Evolutionary conservation across 2,888 invertebrate species (phyloP).

Genomic region (Coenonympha arcania): DNA sequence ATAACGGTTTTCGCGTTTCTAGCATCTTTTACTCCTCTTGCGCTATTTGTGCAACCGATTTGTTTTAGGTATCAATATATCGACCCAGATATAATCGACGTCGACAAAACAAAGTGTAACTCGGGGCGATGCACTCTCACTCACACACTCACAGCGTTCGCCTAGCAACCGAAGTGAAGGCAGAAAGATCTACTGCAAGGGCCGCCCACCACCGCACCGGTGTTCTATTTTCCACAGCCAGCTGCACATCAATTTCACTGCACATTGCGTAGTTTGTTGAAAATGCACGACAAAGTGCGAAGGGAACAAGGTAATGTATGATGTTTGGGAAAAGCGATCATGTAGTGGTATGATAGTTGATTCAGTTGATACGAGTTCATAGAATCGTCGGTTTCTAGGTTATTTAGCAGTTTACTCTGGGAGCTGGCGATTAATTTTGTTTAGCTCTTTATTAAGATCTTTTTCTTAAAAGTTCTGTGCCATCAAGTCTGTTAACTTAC

Average conservation of each 20-base stretch:
- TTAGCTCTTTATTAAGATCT: too few relatives aligned
- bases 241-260: slow-evolving; percentile 10
- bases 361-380: slow-evolving; percentile 41
- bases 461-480: too few relatives aligned
- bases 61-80: too few relatives aligned
- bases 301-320: slow-evolving; percentile 31
- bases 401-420: slow-evolving; percentile 44
- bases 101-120: slow-evolving; percentile 37
- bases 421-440: not conserved
- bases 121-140: slow-evolving; percentile 63
- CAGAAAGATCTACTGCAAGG: slow-evolving; percentile 57
- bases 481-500: too few relatives aligned
- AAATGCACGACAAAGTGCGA: not conserved
- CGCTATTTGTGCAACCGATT: too few relatives aligned
- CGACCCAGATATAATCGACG: not conserved
- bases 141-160: slow-evolving; percentile 45
- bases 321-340: not conserved
- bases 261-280: slow-evolving; percentile 33
- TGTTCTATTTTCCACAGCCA: slow-evolving; percentile 32
- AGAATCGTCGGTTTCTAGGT: slow-evolving; percentile 64
- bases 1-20: too few relatives aligned
- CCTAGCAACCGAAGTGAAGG: slow-evolving; percentile 68
- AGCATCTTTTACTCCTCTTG: too few relatives aligned
- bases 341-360: not conserved
- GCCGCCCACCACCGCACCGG: slow-evolving; percentile 30